These are phyloP conservation scores for Numenius arquata DNA, from an alignment of 2,113 vertebrate species.

Conservation along the genomic window DNA sequence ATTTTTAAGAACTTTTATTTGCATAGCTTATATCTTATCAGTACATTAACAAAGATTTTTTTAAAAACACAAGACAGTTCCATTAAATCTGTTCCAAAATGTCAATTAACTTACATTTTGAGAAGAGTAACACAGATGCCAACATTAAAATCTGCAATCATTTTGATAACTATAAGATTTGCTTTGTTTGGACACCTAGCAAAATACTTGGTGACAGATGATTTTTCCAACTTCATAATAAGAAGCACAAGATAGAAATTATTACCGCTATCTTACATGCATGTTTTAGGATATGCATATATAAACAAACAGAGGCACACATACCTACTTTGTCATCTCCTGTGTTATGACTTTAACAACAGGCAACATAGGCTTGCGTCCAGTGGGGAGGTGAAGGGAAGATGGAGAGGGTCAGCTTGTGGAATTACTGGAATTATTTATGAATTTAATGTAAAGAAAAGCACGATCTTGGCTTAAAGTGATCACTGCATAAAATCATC, in stretches of 20 bases:
- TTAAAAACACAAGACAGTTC: accelerated
- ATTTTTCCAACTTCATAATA: neutral
- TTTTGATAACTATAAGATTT: neutral
- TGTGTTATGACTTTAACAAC: neutral
- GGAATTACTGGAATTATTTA: neutral
- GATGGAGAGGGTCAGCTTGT: neutral
- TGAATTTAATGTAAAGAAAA: neutral
- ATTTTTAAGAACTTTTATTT: neutral
- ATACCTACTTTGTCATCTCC: accelerated
- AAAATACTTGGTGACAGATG: neutral
- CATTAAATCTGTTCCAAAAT: neutral
- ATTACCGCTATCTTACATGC: neutral
- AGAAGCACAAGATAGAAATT: neutral
- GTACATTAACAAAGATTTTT: neutral
- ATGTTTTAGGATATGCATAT: neutral
- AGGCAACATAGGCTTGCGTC: neutral
- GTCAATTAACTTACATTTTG: neutral
- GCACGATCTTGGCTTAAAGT: neutral
- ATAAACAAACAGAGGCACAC: neutral
- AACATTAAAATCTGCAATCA: neutral
- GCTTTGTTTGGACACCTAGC: neutral
- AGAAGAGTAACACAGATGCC: neutral
- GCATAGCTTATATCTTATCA: neutral
- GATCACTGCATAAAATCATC: neutral
- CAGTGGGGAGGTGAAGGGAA: neutral